Evolutionary conservation across 2,797 vertebrate genomes (phyloP).

Genomic region (Varecia variegata): DNA sequence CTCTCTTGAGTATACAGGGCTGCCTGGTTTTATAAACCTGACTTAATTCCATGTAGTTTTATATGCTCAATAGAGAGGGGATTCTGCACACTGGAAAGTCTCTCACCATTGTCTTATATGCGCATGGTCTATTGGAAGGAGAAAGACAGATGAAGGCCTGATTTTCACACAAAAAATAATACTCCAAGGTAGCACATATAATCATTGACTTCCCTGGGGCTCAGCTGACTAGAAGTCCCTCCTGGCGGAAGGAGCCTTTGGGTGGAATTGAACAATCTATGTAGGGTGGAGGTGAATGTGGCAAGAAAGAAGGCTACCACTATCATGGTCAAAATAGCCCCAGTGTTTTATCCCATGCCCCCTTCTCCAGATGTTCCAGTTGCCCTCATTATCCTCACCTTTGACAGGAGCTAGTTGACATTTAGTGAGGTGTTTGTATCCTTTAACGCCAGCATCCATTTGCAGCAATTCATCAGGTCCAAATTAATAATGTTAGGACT

Average conservation of each 20-base stretch:
- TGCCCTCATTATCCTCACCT: background rate
- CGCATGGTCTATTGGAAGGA: background rate
- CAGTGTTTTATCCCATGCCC: background rate
- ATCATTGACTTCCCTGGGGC: background rate
- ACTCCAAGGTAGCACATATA: background rate
- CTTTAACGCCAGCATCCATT: no score
- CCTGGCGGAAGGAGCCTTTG: background rate
- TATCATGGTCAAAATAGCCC: background rate
- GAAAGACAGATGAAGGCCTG: background rate
- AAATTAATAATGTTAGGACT: background rate
- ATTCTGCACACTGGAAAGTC: background rate
- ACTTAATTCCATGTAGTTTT: background rate
- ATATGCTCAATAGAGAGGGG: background rate
- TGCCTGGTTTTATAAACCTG: background rate
- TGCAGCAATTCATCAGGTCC: background rate
- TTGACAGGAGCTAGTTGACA: background rate
- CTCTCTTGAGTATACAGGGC: background rate
- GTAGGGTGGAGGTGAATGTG: background rate
- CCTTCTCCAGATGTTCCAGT: background rate
- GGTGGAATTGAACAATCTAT: background rate
- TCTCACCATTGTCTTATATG: background rate
- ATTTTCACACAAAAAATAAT: background rate
- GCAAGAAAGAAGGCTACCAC: no score
- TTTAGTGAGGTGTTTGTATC: background rate
- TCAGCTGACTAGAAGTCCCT: background rate